These are phyloP conservation scores for Nerophis ophidion DNA, from an alignment of 2,113 vertebrate species.

Conservation along the genomic window DNA sequence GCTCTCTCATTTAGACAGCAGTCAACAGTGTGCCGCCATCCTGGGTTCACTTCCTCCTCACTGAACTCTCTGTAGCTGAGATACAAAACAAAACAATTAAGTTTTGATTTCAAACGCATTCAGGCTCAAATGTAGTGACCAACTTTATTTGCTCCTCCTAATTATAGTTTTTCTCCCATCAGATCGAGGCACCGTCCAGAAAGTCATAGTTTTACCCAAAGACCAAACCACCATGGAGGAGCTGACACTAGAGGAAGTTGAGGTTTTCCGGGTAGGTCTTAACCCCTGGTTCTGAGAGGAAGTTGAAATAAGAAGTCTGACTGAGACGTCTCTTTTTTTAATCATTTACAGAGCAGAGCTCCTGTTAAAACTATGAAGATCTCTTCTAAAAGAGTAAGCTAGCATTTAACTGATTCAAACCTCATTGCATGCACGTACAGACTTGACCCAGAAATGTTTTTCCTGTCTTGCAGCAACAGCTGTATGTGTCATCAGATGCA, in stretches of 20 bases:
- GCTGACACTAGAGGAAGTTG: slow-evolving; percentile 78
- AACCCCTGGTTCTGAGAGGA: neutral
- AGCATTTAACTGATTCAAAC: neutral
- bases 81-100: too few relatives aligned
- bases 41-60: too few relatives aligned
- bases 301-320: neutral
- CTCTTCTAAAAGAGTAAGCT: slow-evolving; percentile 78
- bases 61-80: too few relatives aligned
- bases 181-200: slow-evolving; percentile 81
- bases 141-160: too few relatives aligned
- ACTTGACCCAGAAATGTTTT: slow-evolving; percentile 4
- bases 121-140: too few relatives aligned
- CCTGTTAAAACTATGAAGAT: slow-evolving; percentile 80
- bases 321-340: neutral
- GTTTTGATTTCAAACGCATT: too few relatives aligned
- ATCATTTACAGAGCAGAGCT: slow-evolving; percentile 62
- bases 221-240: slow-evolving; percentile 74
- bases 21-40: too few relatives aligned
- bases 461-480: slow-evolving; percentile 73
- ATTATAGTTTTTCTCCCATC: neutral
- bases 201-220: slow-evolving; percentile 79
- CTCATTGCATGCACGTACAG: neutral
- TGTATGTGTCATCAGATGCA: slow-evolving; percentile 79
- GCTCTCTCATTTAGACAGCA: too few relatives aligned
- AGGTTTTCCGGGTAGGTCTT: slow-evolving; percentile 74